These are phyloP conservation scores for Lasiurus cinereus DNA, from an alignment of 2,113 vertebrate genomes.

Conservation along the genomic window DNA sequence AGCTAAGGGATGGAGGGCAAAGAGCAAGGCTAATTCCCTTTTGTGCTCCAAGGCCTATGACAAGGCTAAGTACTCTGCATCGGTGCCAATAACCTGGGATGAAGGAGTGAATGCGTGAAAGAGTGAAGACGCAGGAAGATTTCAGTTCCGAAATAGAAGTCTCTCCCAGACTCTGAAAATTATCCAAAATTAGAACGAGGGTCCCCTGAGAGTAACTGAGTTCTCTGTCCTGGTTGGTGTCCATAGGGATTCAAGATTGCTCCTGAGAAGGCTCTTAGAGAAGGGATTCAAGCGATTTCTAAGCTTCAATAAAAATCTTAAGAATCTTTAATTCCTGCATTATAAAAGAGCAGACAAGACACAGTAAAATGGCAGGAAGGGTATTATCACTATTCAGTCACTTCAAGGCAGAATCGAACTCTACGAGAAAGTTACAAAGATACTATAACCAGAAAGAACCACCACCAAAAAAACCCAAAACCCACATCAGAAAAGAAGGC, in stretches of 20 bases:
- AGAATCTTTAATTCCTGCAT: neutral
- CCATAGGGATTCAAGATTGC: neutral
- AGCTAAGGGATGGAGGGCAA: neutral
- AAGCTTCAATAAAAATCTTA: slow-evolving; percentile 23
- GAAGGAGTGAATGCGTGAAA: neutral
- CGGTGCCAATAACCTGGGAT: neutral
- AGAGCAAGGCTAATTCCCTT: neutral
- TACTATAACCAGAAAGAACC: neutral
- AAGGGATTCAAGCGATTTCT: neutral
- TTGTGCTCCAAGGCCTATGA: neutral
- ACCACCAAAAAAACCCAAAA: neutral
- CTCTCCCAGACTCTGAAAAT: slow-evolving; percentile 18
- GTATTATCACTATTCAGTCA: neutral
- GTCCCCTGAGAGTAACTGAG: neutral
- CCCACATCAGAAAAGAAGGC: neutral
- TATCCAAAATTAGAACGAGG: neutral
- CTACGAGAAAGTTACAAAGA: slow-evolving; percentile 23
- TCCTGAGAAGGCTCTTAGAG: neutral
- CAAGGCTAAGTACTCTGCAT: accelerated
- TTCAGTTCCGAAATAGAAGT: slow-evolving; percentile 3
- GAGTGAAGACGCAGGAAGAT: neutral
- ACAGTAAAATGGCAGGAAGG: slow-evolving; percentile 76
- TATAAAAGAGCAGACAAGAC: slow-evolving; percentile 68
- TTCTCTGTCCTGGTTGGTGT: neutral
- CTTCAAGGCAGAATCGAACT: slow-evolving; percentile 17